phyloP scores from a whole-genome alignment of 1,140 invertebrate species.

The Platorchestia sp. region DNA sequence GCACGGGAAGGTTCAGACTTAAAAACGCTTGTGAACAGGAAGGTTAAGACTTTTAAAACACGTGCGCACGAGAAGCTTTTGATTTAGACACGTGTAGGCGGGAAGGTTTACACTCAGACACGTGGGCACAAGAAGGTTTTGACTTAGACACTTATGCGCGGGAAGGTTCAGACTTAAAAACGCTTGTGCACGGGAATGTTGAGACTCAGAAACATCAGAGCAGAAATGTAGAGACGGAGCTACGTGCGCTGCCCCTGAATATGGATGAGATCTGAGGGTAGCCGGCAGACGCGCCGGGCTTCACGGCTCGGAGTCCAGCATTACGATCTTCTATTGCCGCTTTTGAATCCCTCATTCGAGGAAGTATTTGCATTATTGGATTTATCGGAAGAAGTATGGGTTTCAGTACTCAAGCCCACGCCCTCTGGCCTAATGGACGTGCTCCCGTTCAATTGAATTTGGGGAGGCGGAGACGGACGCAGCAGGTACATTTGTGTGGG shows the following conservation, averaged over 20 bases:
- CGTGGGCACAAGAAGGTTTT: too few relatives aligned
- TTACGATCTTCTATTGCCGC: constrained; percentile 6
- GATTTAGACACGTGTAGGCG: too few relatives aligned
- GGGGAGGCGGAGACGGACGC: neutral
- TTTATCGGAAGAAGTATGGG: constrained; percentile 39
- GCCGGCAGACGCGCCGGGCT: neutral
- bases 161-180: too few relatives aligned
- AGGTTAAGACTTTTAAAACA: too few relatives aligned
- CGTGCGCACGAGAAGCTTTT: too few relatives aligned
- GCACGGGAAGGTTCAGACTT: too few relatives aligned
- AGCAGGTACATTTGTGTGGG: neutral
- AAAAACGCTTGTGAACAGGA: too few relatives aligned
- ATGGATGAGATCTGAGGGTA: neutral
- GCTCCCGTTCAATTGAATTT: neutral
- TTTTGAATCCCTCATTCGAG: constrained; percentile 9
- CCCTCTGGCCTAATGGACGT: neutral
- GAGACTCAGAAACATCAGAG: too few relatives aligned
- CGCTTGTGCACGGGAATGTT: too few relatives aligned
- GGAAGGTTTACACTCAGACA: too few relatives aligned
- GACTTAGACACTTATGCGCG: too few relatives aligned
- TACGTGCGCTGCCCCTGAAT: neutral
- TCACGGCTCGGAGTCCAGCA: neutral
- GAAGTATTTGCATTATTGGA: constrained; percentile 34
- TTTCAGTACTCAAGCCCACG: neutral
- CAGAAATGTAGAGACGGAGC: too few relatives aligned